Base-by-base conservation (phyloP, 2,797 vertebrate genomes). In the Crocodylus rhombifer region DNA sequence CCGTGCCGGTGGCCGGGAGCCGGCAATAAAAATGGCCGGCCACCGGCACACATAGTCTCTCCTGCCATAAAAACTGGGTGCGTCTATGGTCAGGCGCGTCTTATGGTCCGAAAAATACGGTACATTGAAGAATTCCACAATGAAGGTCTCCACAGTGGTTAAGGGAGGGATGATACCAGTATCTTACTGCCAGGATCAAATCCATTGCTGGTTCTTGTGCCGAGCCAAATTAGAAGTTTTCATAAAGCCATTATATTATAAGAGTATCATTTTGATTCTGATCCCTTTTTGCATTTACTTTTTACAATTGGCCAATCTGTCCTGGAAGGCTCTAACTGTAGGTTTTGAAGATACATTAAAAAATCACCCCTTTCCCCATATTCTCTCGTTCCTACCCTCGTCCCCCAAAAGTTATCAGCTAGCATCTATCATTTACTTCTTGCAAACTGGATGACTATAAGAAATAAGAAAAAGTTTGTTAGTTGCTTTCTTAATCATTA, bases 171-270 rank as follows among this genome's bases (percentile, higher is more conserved):
- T 78, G 17, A 25, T 21, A 30, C 61, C 84, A 56, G 73, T 82
- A 91, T 69, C 30, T 30, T 36, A 30, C 73, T 82, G 63, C 57
- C 77, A 90, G 82, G 67, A 92, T 90, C 61, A 78, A 18, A 81
- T 69, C 51, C 75, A 78, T 86, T 87, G 63, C 26, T 84, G 18
- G 30, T 91, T 25, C 78, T 56, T 64, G 71, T 62, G 85, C 61
- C 73, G 69, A 77, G 78, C 84, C 94, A 91, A 81, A 91, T 77
- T 76, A 78, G 87, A 90, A 86, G 30, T 60, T 81, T 92, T 88
- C 85, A 87, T 33, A 91, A 85, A 90, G 83, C 61, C 82, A 28
- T 23, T 71, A 60, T 26, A n/a, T 56, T 77, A 51, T 2, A 23
- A 89, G 90, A 63, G 80, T 79, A 83, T 56, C 78, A 94, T 61